Percentiles rank a stretch among this genome's conserved stretches.
phyloP scores from a whole-genome alignment of 2,797 vertebrate genomes.

The Trematomus bernacchii region DNA sequence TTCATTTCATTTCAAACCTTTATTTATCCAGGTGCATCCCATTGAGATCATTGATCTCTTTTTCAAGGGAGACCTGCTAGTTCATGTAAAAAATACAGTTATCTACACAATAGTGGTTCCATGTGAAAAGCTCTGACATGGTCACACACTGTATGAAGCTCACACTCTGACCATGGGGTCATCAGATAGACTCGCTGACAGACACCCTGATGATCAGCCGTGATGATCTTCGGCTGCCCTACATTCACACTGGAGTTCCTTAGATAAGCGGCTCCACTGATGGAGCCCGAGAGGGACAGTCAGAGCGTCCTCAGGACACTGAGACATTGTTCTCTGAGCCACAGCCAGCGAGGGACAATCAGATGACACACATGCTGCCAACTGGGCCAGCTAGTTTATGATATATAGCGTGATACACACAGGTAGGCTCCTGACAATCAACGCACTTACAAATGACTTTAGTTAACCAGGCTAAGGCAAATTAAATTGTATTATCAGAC shows the following conservation, averaged over 20 bases:
- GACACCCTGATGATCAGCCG: constrained; percentile 35
- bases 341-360: constrained; percentile 37
- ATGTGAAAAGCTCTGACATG: background rate
- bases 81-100: constrained; percentile 10
- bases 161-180: background rate
- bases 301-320: constrained; percentile 54
- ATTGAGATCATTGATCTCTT: too few species aligned
- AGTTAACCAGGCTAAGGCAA: too few species aligned
- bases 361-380: constrained; percentile 54
- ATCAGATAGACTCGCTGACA: constrained; percentile 11
- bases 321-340: constrained; percentile 57
- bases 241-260: constrained; percentile 57
- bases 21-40: too few species aligned
- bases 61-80: too few species aligned
- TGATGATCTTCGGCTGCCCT: constrained; percentile 61
- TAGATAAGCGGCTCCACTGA: constrained; percentile 59
- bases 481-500: background rate
- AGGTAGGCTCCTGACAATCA: background rate
- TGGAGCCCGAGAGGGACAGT: constrained; percentile 35
- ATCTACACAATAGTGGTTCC: background rate
- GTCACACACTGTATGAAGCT: constrained; percentile 1
- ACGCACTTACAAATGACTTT: too few species aligned
- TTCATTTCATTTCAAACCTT: too few species aligned
- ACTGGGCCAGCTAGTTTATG: constrained; percentile 7
- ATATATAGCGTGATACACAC: constrained; percentile 20